Percentiles rank a stretch among this genome's conserved stretches.
phyloP scores from a whole-genome alignment of 2,888 invertebrate species.

The Ophonus ardosiacus region DNA sequence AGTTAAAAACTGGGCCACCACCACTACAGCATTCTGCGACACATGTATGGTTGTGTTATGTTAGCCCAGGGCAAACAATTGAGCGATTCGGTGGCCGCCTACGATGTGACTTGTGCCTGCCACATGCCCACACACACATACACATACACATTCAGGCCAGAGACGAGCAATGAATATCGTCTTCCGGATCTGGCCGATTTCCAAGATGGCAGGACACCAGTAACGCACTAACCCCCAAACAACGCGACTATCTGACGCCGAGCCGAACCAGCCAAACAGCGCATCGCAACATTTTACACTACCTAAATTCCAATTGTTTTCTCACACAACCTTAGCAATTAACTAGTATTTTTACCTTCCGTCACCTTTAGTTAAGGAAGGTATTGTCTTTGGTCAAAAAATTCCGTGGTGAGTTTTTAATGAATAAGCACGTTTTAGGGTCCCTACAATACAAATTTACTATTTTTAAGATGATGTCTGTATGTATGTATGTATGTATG shows the following conservation, averaged over 20 bases:
- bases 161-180: slow-evolving; percentile 61
- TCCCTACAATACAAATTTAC: too few species aligned
- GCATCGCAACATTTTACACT: background rate
- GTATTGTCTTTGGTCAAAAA: too few species aligned
- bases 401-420: too few species aligned
- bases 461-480: too few species aligned
- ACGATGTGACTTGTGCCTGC: slow-evolving; percentile 11
- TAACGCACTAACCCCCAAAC: slow-evolving; percentile 52
- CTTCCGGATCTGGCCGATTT: slow-evolving; percentile 55
- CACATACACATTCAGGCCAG: slow-evolving; percentile 1
- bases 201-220: slow-evolving; percentile 62
- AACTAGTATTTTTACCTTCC: too few species aligned
- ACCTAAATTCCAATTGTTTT: background rate
- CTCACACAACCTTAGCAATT: background rate
- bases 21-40: background rate
- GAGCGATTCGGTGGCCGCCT: background rate
- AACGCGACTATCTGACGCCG: slow-evolving; percentile 30
- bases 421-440: too few species aligned
- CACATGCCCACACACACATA: slow-evolving; percentile 9
- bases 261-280: background rate
- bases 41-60: background rate
- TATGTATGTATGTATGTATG: too few species aligned
- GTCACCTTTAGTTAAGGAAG: too few species aligned
- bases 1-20: slow-evolving; percentile 15
- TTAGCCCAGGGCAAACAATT: slow-evolving; percentile 3